Evolutionary conservation across 2,797 vertebrate species (phyloP).

Genomic region (Chaetophractus vellerosus): DNA sequence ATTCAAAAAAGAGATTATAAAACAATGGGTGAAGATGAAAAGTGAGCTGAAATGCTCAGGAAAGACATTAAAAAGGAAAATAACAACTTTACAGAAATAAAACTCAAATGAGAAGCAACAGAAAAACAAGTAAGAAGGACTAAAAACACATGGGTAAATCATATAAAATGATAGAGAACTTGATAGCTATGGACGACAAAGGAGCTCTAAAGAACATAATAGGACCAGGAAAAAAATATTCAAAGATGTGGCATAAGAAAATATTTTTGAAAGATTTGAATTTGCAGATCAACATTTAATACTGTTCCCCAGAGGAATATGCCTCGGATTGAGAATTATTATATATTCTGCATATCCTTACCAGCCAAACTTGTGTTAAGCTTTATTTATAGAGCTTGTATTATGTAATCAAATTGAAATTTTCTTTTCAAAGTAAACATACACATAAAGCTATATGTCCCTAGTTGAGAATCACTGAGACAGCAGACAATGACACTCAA

Average conservation of each 20-base stretch:
- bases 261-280: background rate
- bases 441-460: too few species aligned
- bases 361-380: background rate
- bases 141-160: background rate
- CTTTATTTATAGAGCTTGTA: background rate
- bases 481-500: too few species aligned
- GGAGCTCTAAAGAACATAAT: background rate
- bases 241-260: background rate
- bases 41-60: background rate
- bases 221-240: background rate
- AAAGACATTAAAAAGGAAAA: background rate
- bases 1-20: background rate
- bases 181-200: background rate
- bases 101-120: background rate
- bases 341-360: background rate
- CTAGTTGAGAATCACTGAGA: too few species aligned
- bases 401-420: background rate
- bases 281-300: background rate
- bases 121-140: background rate
- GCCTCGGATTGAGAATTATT: background rate
- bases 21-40: background rate
- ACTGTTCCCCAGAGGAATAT: background rate
- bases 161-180: background rate
- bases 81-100: background rate
- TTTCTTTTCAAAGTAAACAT: too few species aligned